Base-by-base conservation (phyloP, 2,888 invertebrate genomes). In the Tromatobia lineatoria region DNA sequence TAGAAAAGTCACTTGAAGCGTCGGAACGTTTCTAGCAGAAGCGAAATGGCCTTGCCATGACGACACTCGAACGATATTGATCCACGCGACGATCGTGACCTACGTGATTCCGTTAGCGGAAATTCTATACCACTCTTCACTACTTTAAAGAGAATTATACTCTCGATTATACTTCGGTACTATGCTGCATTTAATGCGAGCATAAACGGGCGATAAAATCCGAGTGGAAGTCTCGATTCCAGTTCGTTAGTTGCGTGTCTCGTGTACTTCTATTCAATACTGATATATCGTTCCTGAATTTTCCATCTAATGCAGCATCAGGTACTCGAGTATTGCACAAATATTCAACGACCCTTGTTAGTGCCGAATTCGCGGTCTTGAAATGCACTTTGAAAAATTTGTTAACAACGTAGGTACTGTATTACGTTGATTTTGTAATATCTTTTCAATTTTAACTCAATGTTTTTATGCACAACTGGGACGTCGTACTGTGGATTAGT, bases 201-300 rank as follows among this genome's bases (percentile, higher is more conserved):
- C n/a, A 45, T 74, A 29, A 61, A 74, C 59, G 50, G 18, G 7
- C 47, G 61, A 74, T 61, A 74, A 74, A 74, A 74, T 74, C 47
- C 29, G 23, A 23, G 45, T 74, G 42, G 61, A 47, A 74, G 25
- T 61, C 61, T 54, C 59, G 59, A 34, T 29, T 61, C 38, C 47
- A 18, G 29, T 47, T 69, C 50, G 18, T 29, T 34, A 69, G 69
- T 18, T 29, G 50, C 10, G 34, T 29, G 11, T 50, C 29, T 25
- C 69, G 18, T 69, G 29, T 3, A 69, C 29, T 47, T 29, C 20
- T 10, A 29, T 11, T 20, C 18, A 4, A 34, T 69, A 29, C 18
- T 29, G 50, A 34, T 69, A 69, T 47, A 69, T 25, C 50, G 29
- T 6, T 25, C 8, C 50, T 52, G 23, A 25, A 67, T 45, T 20